Evolutionary conservation across 2,113 vertebrate species (phyloP).

Genomic region (Muscicapa adusta): DNA sequence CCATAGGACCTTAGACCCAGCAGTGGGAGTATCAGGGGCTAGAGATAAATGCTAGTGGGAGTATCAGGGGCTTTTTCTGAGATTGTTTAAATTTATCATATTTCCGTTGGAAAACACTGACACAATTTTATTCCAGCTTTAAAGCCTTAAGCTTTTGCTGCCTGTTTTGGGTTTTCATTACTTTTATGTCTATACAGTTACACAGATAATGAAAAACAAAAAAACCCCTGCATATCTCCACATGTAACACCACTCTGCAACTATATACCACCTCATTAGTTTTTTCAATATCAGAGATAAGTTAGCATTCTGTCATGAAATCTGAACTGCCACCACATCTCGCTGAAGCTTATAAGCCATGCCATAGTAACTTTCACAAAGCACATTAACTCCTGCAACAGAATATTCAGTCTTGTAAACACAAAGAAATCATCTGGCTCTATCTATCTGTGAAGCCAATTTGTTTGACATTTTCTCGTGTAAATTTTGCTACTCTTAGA

Average conservation of each 20-base stretch:
- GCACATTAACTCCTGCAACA: not conserved
- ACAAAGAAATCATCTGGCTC: not conserved
- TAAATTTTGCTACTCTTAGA: not conserved
- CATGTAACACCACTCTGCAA: not conserved
- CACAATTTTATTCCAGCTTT: not conserved
- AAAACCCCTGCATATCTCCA: not conserved
- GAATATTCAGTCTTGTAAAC: not conserved
- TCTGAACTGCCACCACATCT: not conserved
- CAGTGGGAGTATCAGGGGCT: not conserved
- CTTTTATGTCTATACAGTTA: not conserved
- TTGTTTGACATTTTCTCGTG: conserved; percentile 11
- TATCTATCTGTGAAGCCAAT: not conserved
- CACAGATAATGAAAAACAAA: not conserved
- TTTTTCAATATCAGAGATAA: conserved; percentile 43
- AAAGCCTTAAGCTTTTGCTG: not conserved
- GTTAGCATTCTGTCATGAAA: conserved; percentile 49
- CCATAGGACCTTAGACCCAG: not conserved
- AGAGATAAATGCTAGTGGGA: not conserved
- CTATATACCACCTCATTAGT: conserved; percentile 54
- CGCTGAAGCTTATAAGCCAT: not conserved
- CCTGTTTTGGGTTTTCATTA: conserved; percentile 25
- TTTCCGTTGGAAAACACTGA: not conserved
- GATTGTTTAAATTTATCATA: not conserved
- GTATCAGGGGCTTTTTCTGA: not conserved
- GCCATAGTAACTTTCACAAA: not conserved